Evolutionary conservation across 2,113 vertebrate genomes (phyloP), one percentile per base, ranked within the genome.

Genomic region (Hystrix cristata): DNA sequence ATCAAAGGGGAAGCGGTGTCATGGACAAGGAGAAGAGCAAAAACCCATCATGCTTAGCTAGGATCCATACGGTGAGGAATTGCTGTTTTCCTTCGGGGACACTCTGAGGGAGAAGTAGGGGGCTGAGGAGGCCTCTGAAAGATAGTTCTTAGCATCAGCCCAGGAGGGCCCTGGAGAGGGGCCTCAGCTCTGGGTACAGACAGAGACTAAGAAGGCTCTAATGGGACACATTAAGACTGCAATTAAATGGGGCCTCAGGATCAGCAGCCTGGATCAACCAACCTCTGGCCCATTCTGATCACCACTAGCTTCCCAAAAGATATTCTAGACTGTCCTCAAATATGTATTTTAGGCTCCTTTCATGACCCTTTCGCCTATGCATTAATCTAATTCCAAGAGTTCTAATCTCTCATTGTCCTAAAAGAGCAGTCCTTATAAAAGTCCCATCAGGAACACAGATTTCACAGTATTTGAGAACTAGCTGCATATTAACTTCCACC

Each of bases 321-420:
- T 51, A 53, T 46, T 60, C 8, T n/a, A 11, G 72, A 89, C 15
- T 78, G 64, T 15, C 38, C 34, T 74, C 51, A 51, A 43, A 60
- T 80, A 51, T 53, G 80, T 84, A 34, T 80, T 85, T 87, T 62
- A 21, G 57, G 69, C 1, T 88, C 51, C 19, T 88, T 88, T 80
- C 51, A 64, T 46, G 25, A 29, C 12, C 53, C 27, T 57, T 85
- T 91, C 2, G 48, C 25, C n/a, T 83, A 83, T 4, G 15, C 64
- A 19, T 80, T 83, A 83, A 95, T 13, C 64, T 60, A 76, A 80
- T 57, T 57, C n/a, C 48, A 21, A 79, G 89, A 76, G 55, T 62
- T 31, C n/a, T 85, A 83, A 76, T 14, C 5, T 88, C 34, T 69
- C 55, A 62, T 71, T 53, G 95, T 92, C 60, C 95, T 65, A 72